phyloP scores from a whole-genome alignment of 2,888 invertebrate species.

The Parasteatoda lunata region DNA sequence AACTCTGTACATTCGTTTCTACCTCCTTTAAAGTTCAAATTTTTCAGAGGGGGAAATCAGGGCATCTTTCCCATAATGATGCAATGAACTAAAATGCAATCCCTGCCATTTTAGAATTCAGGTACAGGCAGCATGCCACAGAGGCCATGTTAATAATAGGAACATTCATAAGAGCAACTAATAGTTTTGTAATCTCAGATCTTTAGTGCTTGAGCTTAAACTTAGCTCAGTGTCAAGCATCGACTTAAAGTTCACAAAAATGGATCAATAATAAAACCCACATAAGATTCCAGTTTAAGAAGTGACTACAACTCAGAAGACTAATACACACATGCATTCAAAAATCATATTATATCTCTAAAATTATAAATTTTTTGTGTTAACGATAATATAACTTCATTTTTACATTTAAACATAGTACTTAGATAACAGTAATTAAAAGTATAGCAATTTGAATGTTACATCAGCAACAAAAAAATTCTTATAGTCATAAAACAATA shows the following conservation, averaged over 20 bases:
- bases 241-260: slow-evolving; percentile 40
- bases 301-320: too few relatives aligned
- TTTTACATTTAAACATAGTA: too few relatives aligned
- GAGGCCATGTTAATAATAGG: slow-evolving; percentile 67
- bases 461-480: too few relatives aligned
- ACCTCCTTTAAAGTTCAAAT: slow-evolving; percentile 20
- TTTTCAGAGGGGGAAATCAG: slow-evolving; percentile 22
- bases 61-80: slow-evolving; percentile 16
- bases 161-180: slow-evolving; percentile 67
- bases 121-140: slow-evolving; percentile 67
- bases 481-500: too few relatives aligned
- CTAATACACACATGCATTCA: too few relatives aligned
- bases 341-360: too few relatives aligned
- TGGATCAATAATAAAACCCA: slow-evolving; percentile 28
- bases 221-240: slow-evolving; percentile 4
- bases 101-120: slow-evolving; percentile 65
- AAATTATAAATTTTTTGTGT: too few relatives aligned
- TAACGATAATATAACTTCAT: too few relatives aligned
- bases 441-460: too few relatives aligned
- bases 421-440: too few relatives aligned
- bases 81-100: slow-evolving; percentile 48
- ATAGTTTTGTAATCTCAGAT: slow-evolving; percentile 62
- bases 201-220: slow-evolving; percentile 29
- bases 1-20: slow-evolving; percentile 19
- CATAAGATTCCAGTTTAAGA: too few relatives aligned